These are phyloP conservation scores for Halisarca cf. caerulea DNA, from an alignment of 37 sponge, comb jelly and placozoan species.

Conservation along the genomic window DNA sequence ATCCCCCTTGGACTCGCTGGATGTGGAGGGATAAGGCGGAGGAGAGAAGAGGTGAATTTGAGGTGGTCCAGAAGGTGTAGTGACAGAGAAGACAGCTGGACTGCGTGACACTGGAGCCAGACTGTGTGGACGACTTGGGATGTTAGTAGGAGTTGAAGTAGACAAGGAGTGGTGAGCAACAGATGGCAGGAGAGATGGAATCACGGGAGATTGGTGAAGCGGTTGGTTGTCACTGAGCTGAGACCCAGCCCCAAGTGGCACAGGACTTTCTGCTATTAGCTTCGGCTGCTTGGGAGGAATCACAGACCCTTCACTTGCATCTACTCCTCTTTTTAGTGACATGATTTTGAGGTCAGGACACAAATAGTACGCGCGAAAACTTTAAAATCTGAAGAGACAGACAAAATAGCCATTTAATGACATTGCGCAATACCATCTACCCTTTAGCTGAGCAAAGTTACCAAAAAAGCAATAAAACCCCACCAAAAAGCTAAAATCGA, in stretches of 20 bases:
- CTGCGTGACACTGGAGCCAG: background rate
- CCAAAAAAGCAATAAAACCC: too few species aligned
- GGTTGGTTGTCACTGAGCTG: background rate
- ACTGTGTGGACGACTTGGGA: background rate
- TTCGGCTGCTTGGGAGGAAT: background rate
- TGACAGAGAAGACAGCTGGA: background rate
- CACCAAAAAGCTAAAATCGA: too few species aligned
- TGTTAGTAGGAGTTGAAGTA: background rate
- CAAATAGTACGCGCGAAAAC: too few species aligned
- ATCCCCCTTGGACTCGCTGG: background rate
- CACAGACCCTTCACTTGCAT: background rate
- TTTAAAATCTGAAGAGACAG: too few species aligned
- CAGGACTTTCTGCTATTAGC: background rate
- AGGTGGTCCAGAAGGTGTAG: background rate
- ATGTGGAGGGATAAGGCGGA: slow-evolving; percentile 39
- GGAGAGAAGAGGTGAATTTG: slow-evolving; percentile 15
- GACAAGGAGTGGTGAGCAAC: background rate
- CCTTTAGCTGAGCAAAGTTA: too few species aligned
- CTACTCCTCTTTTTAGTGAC: background rate
- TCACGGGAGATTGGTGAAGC: background rate
- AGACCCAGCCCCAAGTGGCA: background rate
- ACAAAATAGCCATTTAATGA: too few species aligned
- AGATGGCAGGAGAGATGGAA: slow-evolving; percentile 9
- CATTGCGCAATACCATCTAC: too few species aligned
- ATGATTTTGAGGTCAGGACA: too few species aligned